phyloP scores from a whole-genome alignment of 2,797 vertebrate species.

The Pseudochirops corinnae region DNA sequence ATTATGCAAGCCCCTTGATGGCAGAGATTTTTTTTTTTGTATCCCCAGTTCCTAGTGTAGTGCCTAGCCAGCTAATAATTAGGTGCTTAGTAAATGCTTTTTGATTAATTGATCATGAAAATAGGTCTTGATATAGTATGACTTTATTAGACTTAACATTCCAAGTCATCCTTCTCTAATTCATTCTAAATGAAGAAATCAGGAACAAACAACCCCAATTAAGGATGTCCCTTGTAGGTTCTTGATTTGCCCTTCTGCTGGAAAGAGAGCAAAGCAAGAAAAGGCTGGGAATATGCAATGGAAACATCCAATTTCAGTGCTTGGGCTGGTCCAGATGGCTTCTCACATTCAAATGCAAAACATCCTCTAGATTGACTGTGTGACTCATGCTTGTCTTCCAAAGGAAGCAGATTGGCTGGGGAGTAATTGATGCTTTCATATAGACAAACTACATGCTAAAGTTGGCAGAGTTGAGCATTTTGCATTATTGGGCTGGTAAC shows the following conservation, averaged over 20 bases:
- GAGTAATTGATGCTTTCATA: conserved; percentile 1
- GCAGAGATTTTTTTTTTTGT: neutral
- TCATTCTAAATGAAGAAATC: neutral
- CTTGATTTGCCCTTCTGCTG: neutral
- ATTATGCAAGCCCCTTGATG: neutral
- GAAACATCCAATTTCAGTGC: neutral
- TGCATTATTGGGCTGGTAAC: neutral
- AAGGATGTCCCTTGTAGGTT: neutral
- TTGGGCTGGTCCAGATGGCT: neutral
- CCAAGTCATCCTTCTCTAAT: neutral
- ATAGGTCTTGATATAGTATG: neutral
- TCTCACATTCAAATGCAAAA: conserved; percentile 2
- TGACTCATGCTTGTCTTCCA: conserved; percentile 10
- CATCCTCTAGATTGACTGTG: neutral
- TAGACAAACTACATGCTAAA: conserved; percentile 8
- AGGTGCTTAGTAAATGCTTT: neutral
- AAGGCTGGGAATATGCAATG: neutral
- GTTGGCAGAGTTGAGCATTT: neutral
- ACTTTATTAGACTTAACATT: neutral
- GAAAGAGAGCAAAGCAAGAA: neutral
- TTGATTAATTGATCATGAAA: neutral
- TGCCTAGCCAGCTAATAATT: neutral
- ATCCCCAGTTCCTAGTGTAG: neutral
- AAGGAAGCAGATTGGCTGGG: neutral
- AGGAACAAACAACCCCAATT: neutral